Base-by-base conservation (phyloP, 1,140 invertebrate species). In the Sinella curviseta region DNA sequence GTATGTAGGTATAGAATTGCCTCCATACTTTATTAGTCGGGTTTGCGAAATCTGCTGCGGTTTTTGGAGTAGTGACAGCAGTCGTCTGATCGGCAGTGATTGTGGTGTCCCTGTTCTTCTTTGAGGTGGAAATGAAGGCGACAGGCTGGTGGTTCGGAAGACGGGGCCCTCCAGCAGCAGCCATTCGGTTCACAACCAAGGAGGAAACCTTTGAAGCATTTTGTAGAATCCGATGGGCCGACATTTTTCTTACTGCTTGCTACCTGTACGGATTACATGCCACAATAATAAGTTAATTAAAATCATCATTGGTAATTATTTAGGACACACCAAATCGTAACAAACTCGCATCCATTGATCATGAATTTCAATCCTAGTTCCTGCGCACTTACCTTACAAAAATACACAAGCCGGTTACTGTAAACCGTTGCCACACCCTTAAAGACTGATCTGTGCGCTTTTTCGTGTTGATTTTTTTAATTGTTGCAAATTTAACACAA, bases 111-210 rank as follows among this genome's bases (percentile, higher is more conserved):
- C 87, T 87, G 16, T 85, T 85, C 78, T 87, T 88, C 65, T 86
- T 84, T 14, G 87, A 87, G 8, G 87, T 88, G 26, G 87, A 87
- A 78, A 88, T 87, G 20, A 77, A 82, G 73, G 82, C 80, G 48
- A 30, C 31, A 35, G 55, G 17, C 74, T 82, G 39, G 8, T 34
- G 12, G 33, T 3, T 76, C 54, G 34, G 78, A 33, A 31, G 33
- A 3, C 28, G 74, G 31, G 8, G 3, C 34, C 4, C 70, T 74
- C 60, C 60, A 67, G 57, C 14, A 67, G 57, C 14, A 4, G 57
- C 26, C 24, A n/a, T 12, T 33, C 65, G 2, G 26, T 33, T 70
- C 65, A 70, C 1, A 4, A 8, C 57, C 14, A 65, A 4, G 31
- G 31, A 30, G 4, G 65, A 70, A 31, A 70, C 4, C 31, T 70